Base-by-base conservation (phyloP, 2,888 invertebrate species). In the Rhamnusium bicolor region DNA sequence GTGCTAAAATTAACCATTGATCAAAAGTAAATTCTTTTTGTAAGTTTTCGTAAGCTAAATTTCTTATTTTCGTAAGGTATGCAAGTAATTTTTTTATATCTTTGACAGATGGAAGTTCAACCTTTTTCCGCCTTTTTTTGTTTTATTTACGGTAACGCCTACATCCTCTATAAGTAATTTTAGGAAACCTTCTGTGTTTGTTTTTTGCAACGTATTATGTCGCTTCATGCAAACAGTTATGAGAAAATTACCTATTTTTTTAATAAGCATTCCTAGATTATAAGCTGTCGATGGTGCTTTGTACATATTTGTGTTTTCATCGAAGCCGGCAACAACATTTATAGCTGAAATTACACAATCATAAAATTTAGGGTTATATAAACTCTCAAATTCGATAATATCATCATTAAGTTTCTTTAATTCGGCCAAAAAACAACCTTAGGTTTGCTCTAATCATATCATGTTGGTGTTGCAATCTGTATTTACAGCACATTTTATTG, bases 401-500 rank as follows among this genome's bases (percentile, higher is more conserved):
- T 62, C 40, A 16, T 10, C 6, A 40, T 68, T 69, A 5, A 71
- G 24, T 24, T 72, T 19, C 16, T 40, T 54, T 0, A 72, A 3
- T 24, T 21, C 49, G 7, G 60, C 7, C n/a, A 75, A 16, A 53
- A 72, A 58, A 8, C 12, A 71, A n/a, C 24, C 74, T 46, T 24
- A 74, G 49, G 16, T 56, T 24, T 12, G 49, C 14, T 29, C 74
- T 24, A 24, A 77, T 77, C 77, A 79, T 73, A 2, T 77, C 69
- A 32, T 78, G 67, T 46, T 82, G 78, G 51, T 79, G 79, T 0
- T 56, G 27, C 19, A 67, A 51, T 58, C 63, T 67, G 46, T 79
- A 79, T 63, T 69, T 79, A 16, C 72, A 49, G 62, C 79, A 77
- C 63, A 80, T 63, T 54, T 74, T 65, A 56, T 81, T 81, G 1